phyloP scores from a whole-genome alignment of 2,888 invertebrate genomes.

The Candidula unifasciata region DNA sequence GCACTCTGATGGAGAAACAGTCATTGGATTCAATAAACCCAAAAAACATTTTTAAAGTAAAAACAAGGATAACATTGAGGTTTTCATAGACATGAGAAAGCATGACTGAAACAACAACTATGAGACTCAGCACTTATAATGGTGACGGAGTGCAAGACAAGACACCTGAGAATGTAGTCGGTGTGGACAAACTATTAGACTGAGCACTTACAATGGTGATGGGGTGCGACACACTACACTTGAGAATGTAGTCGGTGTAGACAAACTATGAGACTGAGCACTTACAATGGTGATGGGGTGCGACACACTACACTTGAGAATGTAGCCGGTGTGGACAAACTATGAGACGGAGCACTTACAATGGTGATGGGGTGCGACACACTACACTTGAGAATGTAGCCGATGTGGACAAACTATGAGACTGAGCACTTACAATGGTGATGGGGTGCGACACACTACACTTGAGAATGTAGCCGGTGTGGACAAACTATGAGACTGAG shows the following conservation, averaged over 20 bases:
- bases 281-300: conserved; percentile 80
- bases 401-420: conserved; percentile 90
- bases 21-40: not conserved
- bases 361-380: conserved; percentile 82
- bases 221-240: conserved; percentile 85
- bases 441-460: not conserved
- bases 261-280: no score
- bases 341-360: conserved; percentile 67
- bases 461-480: no score
- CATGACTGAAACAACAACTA: no score
- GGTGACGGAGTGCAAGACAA: no score
- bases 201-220: conserved; percentile 68
- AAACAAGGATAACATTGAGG: not conserved
- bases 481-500: no score
- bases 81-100: no score
- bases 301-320: conserved; percentile 85
- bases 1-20: no score
- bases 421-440: not conserved
- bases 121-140: no score
- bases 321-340: conserved; percentile 89
- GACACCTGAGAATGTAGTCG: no score
- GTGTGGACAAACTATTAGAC: not conserved
- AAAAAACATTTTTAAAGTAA: not conserved
- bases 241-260: conserved; percentile 88
- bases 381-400: conserved; percentile 86